phyloP scores from a whole-genome alignment of 1,140 invertebrate genomes.

The Magallana angulata region DNA sequence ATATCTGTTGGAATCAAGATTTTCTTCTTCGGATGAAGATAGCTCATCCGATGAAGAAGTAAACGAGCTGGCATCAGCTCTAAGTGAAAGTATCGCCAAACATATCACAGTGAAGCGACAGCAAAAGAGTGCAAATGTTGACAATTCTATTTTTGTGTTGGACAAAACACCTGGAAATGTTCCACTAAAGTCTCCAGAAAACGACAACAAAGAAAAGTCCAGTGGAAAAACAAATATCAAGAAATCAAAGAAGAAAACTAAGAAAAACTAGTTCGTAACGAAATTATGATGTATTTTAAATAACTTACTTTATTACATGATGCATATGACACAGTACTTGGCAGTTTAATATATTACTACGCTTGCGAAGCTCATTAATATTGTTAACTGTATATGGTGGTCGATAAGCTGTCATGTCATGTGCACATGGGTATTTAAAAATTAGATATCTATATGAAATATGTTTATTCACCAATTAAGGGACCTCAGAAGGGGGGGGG shows the following conservation, averaged over 20 bases:
- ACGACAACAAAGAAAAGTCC: neutral
- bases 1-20: neutral
- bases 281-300: too few species aligned
- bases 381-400: too few species aligned
- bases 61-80: neutral
- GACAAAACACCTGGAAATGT: neutral
- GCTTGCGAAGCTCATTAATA: too few species aligned
- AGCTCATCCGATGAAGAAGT: constrained; percentile 10
- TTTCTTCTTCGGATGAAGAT: neutral
- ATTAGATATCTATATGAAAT: too few species aligned
- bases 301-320: too few species aligned
- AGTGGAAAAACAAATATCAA: neutral
- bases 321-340: too few species aligned
- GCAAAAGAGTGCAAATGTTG: neutral
- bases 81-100: constrained; percentile 13
- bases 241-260: neutral
- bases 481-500: too few species aligned
- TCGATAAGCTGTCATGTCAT: too few species aligned
- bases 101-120: neutral
- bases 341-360: too few species aligned
- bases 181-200: neutral
- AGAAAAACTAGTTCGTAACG: neutral
- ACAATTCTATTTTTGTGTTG: constrained; percentile 15
- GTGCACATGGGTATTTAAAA: too few species aligned
- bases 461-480: too few species aligned